These are phyloP conservation scores for Arenicola marina DNA, from an alignment of 2,888 invertebrate species.

Conservation along the genomic window DNA sequence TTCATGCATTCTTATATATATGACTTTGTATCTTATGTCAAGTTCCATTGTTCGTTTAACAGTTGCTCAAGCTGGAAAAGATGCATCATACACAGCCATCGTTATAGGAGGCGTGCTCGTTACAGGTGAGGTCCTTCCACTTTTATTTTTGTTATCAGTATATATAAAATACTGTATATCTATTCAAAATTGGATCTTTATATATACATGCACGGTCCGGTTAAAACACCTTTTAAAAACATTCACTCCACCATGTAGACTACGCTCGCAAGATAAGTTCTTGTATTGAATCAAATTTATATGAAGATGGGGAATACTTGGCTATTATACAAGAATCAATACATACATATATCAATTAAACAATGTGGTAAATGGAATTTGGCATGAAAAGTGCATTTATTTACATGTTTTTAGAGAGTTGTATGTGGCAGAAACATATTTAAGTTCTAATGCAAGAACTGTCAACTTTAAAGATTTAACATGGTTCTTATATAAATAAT, in stretches of 20 bases:
- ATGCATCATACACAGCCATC: conserved; percentile 81
- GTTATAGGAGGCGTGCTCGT: conserved; percentile 81
- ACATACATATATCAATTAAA: background rate
- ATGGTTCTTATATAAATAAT: no score
- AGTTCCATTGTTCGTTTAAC: conserved; percentile 21
- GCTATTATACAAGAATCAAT: background rate
- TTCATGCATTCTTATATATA: no score
- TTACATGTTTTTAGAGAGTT: background rate
- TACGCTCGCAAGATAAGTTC: no score
- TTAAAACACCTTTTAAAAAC: background rate
- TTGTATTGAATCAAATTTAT: no score
- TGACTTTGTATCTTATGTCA: background rate
- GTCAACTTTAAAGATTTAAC: no score
- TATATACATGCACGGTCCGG: no score
- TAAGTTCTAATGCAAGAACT: no score
- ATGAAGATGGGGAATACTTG: no score
- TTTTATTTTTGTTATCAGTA: background rate
- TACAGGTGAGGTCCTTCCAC: conserved; percentile 64
- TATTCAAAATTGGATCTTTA: no score
- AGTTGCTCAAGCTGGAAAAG: conserved; percentile 89
- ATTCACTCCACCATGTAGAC: no score
- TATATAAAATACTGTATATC: background rate
- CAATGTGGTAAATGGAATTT: background rate
- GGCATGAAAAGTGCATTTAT: background rate
- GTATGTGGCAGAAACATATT: no score